Evolutionary conservation across 2,797 vertebrate species (phyloP).

Genomic region (Poeciliopsis paucimaculata): DNA sequence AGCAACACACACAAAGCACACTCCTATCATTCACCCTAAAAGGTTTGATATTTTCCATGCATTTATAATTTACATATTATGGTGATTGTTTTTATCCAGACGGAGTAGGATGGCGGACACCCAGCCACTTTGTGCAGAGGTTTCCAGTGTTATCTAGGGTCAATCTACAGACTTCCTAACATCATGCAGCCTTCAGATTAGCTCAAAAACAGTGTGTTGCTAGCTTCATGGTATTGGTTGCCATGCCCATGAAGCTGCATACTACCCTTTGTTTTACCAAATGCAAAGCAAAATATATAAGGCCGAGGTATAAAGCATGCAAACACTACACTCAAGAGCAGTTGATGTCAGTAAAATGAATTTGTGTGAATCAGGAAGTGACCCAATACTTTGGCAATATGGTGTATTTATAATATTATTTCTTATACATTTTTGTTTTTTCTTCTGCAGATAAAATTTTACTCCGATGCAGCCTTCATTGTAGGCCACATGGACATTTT

Average conservation of each 20-base stretch:
- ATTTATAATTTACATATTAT: background rate
- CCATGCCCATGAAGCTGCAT: background rate
- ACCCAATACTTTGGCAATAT: background rate
- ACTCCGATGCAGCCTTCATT: slow-evolving; percentile 5
- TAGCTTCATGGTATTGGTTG: background rate
- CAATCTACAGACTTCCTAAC: background rate
- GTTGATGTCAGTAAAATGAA: background rate
- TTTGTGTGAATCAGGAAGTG: background rate
- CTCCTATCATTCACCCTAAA: background rate
- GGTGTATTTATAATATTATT: background rate
- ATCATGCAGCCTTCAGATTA: background rate
- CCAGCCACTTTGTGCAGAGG: background rate
- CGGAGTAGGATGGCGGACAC: background rate
- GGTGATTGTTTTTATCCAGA: background rate
- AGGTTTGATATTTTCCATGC: background rate
- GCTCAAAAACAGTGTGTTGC: background rate
- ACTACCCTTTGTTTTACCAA: background rate
- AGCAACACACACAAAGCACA: background rate
- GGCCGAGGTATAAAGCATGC: too few relatives aligned
- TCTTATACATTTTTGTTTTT: background rate
- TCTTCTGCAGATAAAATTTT: slow-evolving; percentile 1
- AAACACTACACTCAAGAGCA: background rate
- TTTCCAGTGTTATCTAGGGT: background rate
- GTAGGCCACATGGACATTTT: slow-evolving; percentile 5
- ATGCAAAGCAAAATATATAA: background rate